Evolutionary conservation across 2,888 invertebrate genomes (phyloP).

Genomic region (Pantelozetes paolii): DNA sequence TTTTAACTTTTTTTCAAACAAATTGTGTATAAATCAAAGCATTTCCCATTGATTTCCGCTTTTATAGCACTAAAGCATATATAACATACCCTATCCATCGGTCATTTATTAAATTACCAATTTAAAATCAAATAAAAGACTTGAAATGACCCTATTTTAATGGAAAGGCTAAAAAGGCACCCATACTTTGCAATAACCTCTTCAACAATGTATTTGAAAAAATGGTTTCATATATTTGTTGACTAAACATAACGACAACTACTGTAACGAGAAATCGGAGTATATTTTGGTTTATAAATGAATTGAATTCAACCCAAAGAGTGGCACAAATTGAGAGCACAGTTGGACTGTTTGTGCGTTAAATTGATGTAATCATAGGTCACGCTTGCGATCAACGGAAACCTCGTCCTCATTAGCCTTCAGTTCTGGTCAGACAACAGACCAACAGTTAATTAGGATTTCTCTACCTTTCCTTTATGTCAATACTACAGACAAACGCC

Average conservation of each 20-base stretch:
- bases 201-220: background rate
- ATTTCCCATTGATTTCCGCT: background rate
- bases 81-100: too few species aligned
- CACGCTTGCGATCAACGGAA: slow-evolving; percentile 17
- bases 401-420: slow-evolving; percentile 22
- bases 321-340: background rate
- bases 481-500: slow-evolving; percentile 26
- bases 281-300: slow-evolving; percentile 12
- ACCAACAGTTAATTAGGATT: slow-evolving; percentile 17
- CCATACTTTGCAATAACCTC: background rate
- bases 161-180: too few species aligned
- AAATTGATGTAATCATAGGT: slow-evolving; percentile 26
- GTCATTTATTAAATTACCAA: too few species aligned
- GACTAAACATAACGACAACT: background rate
- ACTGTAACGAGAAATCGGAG: background rate
- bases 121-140: too few species aligned
- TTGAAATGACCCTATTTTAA: too few species aligned
- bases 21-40: background rate
- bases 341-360: background rate
- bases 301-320: background rate
- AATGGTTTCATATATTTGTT: too few species aligned
- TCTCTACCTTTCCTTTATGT: slow-evolving; percentile 20
- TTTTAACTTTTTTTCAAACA: background rate
- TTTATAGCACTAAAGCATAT: too few species aligned
- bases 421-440: background rate